Percentiles rank a stretch among this genome's conserved stretches.
Conservation (phyloP, 2,113 vertebrate species). For the Manacus vitellinus region DNA sequence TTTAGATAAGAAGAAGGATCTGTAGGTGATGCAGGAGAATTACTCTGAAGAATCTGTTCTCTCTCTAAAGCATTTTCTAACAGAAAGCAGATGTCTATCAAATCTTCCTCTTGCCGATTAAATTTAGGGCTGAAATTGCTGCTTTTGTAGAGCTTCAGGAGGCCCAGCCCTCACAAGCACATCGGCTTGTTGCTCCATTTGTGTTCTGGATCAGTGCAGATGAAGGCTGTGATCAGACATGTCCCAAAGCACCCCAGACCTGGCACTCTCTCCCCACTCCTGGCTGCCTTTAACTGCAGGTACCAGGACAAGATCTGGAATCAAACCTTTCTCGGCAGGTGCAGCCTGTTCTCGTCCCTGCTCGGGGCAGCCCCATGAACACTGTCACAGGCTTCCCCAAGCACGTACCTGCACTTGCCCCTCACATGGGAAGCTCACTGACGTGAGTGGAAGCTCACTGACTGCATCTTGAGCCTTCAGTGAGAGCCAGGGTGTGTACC, state of each 20-base stretch:
- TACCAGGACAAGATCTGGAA: not conserved
- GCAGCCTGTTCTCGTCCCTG: not conserved
- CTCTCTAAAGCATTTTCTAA: not conserved
- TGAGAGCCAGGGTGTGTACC: not conserved
- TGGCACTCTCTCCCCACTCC: not conserved
- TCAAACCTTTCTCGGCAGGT: not conserved
- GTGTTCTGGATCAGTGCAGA: not conserved
- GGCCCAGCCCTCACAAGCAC: not conserved
- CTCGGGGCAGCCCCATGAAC: not conserved
- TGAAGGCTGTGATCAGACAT: not conserved
- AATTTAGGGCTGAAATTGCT: not conserved
- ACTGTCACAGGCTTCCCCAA: rapidly evolving
- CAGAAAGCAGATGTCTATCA: slow-evolving; percentile 5
- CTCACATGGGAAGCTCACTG: not conserved
- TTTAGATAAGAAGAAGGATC: slow-evolving; percentile 9
- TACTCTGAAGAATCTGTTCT: not conserved
- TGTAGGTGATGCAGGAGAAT: not conserved
- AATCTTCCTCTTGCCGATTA: not conserved
- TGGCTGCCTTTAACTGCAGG: not conserved
- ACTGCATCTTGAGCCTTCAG: not conserved
- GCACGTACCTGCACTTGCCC: rapidly evolving
- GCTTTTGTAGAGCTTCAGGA: not conserved
- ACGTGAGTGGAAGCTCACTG: not conserved
- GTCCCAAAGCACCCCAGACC: not conserved
- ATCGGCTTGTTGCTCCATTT: not conserved